These are phyloP conservation scores for Mormoops blainvillei DNA, from an alignment of 2,113 vertebrate genomes.

Conservation along the genomic window DNA sequence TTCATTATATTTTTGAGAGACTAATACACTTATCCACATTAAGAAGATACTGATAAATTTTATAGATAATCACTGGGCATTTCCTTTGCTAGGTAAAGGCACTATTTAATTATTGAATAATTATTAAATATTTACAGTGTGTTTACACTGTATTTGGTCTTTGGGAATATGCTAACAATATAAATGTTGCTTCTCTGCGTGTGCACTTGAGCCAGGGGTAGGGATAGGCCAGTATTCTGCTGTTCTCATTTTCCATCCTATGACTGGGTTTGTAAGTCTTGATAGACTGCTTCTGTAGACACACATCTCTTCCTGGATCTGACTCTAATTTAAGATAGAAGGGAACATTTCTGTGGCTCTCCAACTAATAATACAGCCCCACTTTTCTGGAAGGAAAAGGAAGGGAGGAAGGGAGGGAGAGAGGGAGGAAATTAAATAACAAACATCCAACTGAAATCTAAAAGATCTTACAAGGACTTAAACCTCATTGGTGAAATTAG, in stretches of 20 bases:
- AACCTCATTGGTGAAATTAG: not conserved
- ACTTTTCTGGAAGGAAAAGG: not conserved
- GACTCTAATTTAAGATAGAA: not conserved
- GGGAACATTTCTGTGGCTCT: not conserved
- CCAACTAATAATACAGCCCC: not conserved
- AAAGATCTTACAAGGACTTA: not conserved
- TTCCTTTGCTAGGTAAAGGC: not conserved
- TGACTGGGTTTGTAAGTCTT: not conserved
- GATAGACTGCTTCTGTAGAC: not conserved
- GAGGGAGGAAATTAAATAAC: not conserved
- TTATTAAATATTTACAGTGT: not conserved
- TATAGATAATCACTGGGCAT: not conserved
- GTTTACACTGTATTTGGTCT: not conserved
- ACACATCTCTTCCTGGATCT: not conserved
- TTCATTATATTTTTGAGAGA: not conserved
- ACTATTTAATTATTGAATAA: conserved; percentile 8
- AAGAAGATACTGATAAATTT: conserved; percentile 24
- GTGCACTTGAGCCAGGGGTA: not conserved
- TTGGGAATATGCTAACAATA: not conserved
- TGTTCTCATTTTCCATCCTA: not conserved
- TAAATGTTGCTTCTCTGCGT: not conserved
- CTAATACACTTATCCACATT: not conserved
- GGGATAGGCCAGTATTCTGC: not conserved
- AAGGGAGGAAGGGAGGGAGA: not conserved
- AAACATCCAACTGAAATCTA: not conserved